phyloP scores from a whole-genome alignment of 2,888 invertebrate species.

The Eremobia ochroleuca region DNA sequence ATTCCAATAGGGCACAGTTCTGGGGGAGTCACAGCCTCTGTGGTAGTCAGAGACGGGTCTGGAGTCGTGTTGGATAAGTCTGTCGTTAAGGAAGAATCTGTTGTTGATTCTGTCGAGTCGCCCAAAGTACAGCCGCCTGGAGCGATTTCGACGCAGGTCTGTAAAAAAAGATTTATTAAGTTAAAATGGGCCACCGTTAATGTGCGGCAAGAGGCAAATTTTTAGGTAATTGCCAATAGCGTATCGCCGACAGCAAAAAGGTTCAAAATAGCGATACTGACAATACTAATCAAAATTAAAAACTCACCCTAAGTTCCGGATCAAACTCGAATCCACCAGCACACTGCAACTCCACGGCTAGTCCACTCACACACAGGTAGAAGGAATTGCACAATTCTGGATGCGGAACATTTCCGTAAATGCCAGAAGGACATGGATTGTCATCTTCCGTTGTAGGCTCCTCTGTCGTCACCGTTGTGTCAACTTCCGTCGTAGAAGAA shows the following conservation, averaged over 20 bases:
- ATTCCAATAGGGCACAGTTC: constrained; percentile 69
- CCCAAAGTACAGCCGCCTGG: constrained; percentile 54
- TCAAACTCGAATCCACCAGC: constrained; percentile 71
- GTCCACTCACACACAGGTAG: constrained; percentile 72
- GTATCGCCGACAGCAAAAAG: too few species aligned
- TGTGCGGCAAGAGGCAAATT: too few species aligned
- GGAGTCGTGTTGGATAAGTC: constrained; percentile 10
- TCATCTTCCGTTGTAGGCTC: constrained; percentile 32
- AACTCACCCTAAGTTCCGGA: constrained; percentile 57
- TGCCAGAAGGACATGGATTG: constrained; percentile 66
- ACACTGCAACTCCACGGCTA: constrained; percentile 69
- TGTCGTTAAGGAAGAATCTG: constrained; percentile 2
- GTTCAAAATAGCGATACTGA: too few species aligned
- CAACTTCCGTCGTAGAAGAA: constrained; percentile 10
- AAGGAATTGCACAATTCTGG: constrained; percentile 72
- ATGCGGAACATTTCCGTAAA: constrained; percentile 71
- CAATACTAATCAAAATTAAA: not conserved
- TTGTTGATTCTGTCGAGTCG: not conserved
- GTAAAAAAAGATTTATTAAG: not conserved
- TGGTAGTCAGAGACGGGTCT: constrained; percentile 6
- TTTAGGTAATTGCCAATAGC: too few species aligned
- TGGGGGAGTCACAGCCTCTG: constrained; percentile 32
- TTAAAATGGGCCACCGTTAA: not conserved
- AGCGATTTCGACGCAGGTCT: constrained; percentile 49
- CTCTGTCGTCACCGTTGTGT: constrained; percentile 30